Percentiles rank a stretch among this genome's conserved stretches.
These are phyloP conservation scores for Scophthalmus maximus DNA, from an alignment of 2,113 vertebrate genomes.

Conservation along the genomic window DNA sequence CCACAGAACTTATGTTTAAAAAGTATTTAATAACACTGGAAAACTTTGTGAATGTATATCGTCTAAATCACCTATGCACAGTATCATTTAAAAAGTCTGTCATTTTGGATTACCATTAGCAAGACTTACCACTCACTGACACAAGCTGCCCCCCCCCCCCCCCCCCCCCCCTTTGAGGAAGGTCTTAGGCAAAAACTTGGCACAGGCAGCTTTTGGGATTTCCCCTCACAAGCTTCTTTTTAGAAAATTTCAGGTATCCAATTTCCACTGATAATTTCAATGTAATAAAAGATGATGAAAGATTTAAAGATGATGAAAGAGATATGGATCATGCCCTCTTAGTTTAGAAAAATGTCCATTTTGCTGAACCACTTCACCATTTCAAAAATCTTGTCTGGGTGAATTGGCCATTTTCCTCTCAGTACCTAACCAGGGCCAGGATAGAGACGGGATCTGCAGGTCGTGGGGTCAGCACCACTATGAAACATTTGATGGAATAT, in stretches of 20 bases:
- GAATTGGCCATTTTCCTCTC: slow-evolving; percentile 45
- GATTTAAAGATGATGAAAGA: slow-evolving; percentile 40
- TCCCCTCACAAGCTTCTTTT: not conserved
- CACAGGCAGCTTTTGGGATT: not conserved
- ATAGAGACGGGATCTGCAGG: slow-evolving; percentile 95
- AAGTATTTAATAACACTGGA: not conserved
- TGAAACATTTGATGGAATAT: slow-evolving; percentile 98
- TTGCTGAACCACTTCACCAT: slow-evolving; percentile 25
- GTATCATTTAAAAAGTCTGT: not conserved
- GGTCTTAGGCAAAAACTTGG: not conserved
- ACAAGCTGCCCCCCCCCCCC: too few species aligned
- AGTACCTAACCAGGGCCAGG: slow-evolving; percentile 95
- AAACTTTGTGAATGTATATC: not conserved
- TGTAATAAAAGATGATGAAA: not conserved
- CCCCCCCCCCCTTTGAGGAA: not conserved
- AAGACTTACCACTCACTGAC: too few species aligned
- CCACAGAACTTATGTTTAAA: not conserved
- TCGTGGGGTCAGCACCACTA: slow-evolving; percentile 97
- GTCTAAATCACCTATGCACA: not conserved
- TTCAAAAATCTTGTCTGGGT: slow-evolving; percentile 16
- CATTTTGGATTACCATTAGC: too few species aligned
- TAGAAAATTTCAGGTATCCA: not conserved
- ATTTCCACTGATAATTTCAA: not conserved
- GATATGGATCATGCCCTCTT: slow-evolving; percentile 1
- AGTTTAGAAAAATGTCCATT: slow-evolving; percentile 5